A percentile compares a stretch with the other conserved stretches of the same genome.
Conservation (phyloP, 1,140 invertebrate species). For the Caerostris extrusa region DNA sequence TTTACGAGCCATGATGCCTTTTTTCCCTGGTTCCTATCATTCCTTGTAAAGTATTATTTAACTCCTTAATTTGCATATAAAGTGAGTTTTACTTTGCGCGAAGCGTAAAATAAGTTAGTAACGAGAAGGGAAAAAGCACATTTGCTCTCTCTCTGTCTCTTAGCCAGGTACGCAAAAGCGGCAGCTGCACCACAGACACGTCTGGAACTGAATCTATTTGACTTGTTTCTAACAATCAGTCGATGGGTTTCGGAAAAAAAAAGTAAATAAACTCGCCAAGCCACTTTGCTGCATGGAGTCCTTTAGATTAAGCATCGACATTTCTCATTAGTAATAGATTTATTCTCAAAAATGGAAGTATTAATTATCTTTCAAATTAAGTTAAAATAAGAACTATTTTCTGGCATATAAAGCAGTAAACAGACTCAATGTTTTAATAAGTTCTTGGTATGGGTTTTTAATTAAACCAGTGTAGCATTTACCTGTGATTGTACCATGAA, state of each 20-base stretch:
- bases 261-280: no score
- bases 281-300: no score
- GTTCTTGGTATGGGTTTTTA: no score
- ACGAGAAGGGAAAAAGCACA: background rate
- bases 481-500: no score
- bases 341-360: no score
- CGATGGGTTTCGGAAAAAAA: background rate
- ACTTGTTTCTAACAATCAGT: background rate
- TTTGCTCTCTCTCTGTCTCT: background rate
- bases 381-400: no score
- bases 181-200: constrained; percentile 22
- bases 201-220: background rate
- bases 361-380: no score
- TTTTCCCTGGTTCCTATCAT: constrained; percentile 33
- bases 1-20: constrained; percentile 42
- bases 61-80: constrained; percentile 73
- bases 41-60: constrained; percentile 68
- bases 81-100: constrained; percentile 69
- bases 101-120: constrained; percentile 56
- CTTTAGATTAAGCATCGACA: no score
- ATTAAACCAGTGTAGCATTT: no score
- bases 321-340: no score
- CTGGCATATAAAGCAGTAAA: no score
- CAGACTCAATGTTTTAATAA: no score
- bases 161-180: background rate